These are phyloP conservation scores for Chromoteleia sp. DNA, from an alignment of 2,888 invertebrate genomes.

Conservation along the genomic window DNA sequence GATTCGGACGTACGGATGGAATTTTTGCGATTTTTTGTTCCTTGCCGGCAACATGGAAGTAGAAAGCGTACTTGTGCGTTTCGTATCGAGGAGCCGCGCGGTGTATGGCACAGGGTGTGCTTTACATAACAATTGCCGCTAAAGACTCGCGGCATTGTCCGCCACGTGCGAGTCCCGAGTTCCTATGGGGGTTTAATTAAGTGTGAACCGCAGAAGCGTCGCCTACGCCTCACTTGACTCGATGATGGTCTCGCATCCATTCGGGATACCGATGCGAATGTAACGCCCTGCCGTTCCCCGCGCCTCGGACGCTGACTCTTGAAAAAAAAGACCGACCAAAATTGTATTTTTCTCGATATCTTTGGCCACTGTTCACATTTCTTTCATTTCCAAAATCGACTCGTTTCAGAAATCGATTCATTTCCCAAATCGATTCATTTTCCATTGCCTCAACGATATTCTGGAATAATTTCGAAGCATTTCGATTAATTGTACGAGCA, in stretches of 20 bases:
- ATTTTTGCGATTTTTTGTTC: constrained; percentile 52
- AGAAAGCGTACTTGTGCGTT: constrained; percentile 72
- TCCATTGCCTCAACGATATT: no score
- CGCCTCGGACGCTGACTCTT: neutral
- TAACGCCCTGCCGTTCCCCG: constrained; percentile 68
- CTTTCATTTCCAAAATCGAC: no score
- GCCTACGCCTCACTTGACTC: constrained; percentile 83
- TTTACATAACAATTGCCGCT: constrained; percentile 85
- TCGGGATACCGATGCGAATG: constrained; percentile 78
- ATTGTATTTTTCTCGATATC: no score
- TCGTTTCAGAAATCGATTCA: no score
- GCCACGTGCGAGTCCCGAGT: constrained; percentile 83
- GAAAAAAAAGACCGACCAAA: no score
- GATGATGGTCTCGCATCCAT: constrained; percentile 81
- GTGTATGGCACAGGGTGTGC: constrained; percentile 81
- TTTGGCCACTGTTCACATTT: no score
- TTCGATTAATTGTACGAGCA: no score
- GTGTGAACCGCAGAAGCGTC: constrained; percentile 85
- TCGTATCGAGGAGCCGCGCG: constrained; percentile 77
- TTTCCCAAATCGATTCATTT: no score
- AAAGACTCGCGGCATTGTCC: constrained; percentile 84
- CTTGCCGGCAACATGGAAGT: constrained; percentile 49
- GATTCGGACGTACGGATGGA: constrained; percentile 5
- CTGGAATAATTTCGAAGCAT: no score
- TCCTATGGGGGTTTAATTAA: constrained; percentile 84